Base-by-base conservation (phyloP, 2,113 vertebrate genomes). In the Cepphus grylle region DNA sequence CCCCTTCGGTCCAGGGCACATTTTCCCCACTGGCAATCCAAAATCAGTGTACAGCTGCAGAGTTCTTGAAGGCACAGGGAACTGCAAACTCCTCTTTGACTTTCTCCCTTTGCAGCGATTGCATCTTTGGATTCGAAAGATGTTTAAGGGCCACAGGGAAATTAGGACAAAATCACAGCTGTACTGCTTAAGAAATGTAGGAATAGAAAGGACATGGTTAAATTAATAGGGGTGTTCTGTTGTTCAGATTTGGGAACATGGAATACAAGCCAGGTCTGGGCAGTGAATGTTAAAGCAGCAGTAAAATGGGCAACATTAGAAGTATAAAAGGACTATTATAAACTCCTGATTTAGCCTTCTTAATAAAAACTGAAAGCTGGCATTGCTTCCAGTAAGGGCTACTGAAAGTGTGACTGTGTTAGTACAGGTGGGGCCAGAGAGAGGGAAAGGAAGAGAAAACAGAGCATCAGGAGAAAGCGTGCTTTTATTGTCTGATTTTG, bases 261-360 rank as follows among this genome's bases (percentile, higher is more conserved):
- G 94, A 97, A 96, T 77, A 97, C 86, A 96, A 97, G 95, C 93
- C 90, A 93, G 78, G 90, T 96, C 97, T 94, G 90, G 78, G 88
- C 83, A 96, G 71, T 92, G 96, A 95, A 96, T 76, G 96, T 97
- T 97, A 97, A 95, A 96, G 86, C 63, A 92, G 96, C 86, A 97
- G 94, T 96, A 97, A 96, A 97, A 97, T 76, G 50, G 77, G 85
- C 81, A 96, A 95, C 95, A 96, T 93, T 97, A 71, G 74, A 96
- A 97, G 95, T 96, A 97, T 97, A 96, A 97, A 97, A 97, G 96
- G 91, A 91, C 96, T 95, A 96, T 97, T 97, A 97, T 94, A 96
- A 97, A 96, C 90, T 96, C 84, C 84, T 94, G 86, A 91, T 97
- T 96, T 73, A 90, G 65, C 63, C 90, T 91, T 96, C 93, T 96